phyloP scores from a whole-genome alignment of 2,113 vertebrate genomes.

The Trematocara stigmaticum region DNA sequence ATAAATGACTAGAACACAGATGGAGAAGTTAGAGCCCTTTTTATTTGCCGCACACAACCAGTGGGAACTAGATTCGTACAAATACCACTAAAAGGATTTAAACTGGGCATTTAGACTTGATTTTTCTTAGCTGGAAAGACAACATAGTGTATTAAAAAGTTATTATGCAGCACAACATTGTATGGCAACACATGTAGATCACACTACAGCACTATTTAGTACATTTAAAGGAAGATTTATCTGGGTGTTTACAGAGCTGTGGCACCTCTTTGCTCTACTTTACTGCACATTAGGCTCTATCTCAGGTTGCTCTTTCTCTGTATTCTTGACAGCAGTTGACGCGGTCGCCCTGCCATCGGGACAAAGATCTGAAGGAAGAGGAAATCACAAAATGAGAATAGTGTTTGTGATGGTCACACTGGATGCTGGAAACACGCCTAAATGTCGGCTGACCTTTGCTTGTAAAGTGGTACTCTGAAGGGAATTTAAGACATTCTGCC shows the following conservation, averaged over 20 bases:
- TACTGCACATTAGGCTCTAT: background rate
- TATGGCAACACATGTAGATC: background rate
- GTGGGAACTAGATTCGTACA: background rate
- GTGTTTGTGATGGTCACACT: background rate
- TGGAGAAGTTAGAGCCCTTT: background rate
- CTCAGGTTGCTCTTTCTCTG: background rate
- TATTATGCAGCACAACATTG: background rate
- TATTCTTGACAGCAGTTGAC: background rate
- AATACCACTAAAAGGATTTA: background rate
- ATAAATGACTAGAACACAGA: background rate
- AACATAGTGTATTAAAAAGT: background rate
- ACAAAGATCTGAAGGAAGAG: conserved; percentile 54
- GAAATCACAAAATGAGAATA: background rate
- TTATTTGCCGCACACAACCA: conserved; percentile 31
- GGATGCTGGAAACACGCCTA: rapidly evolving
- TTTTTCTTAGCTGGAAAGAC: background rate
- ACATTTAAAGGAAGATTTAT: background rate
- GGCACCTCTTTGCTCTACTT: background rate
- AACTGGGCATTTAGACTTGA: background rate
- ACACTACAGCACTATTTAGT: background rate
- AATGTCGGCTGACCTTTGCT: conserved; percentile 16
- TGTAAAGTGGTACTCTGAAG: conserved; percentile 41
- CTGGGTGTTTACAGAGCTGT: background rate
- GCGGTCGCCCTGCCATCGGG: conserved; percentile 30
- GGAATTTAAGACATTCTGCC: conserved; percentile 59